Percentiles rank a stretch among this genome's conserved stretches.
Evolutionary conservation across 2,797 vertebrate species (phyloP).

Genomic region (Xiphorhynchus erythropygius): DNA sequence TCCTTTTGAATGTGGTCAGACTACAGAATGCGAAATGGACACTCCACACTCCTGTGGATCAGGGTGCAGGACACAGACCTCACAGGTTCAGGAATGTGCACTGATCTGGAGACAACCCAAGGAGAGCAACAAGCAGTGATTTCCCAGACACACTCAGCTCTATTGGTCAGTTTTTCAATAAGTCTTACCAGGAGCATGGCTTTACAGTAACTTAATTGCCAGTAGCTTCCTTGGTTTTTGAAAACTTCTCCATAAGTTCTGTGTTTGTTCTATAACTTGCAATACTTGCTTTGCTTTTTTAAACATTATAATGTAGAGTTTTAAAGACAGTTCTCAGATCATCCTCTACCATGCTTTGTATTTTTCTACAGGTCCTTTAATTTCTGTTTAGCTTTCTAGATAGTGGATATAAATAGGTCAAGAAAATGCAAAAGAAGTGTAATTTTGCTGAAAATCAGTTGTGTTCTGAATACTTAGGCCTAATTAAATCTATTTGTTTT

Average conservation of each 20-base stretch:
- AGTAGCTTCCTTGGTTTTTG: neutral
- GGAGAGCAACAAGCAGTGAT: neutral
- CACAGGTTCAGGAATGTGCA: neutral
- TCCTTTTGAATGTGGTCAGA: neutral
- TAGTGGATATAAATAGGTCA: neutral
- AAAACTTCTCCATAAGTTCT: neutral
- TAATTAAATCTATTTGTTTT: neutral
- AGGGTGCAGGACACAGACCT: neutral
- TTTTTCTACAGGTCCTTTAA: neutral
- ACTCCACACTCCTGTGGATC: accelerated
- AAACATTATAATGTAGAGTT: neutral
- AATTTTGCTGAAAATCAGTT: neutral
- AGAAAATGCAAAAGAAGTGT: neutral
- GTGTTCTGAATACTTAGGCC: neutral
- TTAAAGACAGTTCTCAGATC: neutral
- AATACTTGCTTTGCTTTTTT: neutral
- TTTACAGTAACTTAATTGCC: neutral
- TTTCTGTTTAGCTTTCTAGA: neutral
- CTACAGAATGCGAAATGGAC: neutral
- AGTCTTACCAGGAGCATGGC: neutral
- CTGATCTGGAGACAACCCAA: neutral
- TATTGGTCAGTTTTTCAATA: neutral
- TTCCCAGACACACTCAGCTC: neutral
- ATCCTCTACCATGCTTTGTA: neutral
- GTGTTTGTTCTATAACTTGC: neutral